Evolutionary conservation across 2,797 vertebrate species (phyloP).

Genomic region (Eremophila alpestris): DNA sequence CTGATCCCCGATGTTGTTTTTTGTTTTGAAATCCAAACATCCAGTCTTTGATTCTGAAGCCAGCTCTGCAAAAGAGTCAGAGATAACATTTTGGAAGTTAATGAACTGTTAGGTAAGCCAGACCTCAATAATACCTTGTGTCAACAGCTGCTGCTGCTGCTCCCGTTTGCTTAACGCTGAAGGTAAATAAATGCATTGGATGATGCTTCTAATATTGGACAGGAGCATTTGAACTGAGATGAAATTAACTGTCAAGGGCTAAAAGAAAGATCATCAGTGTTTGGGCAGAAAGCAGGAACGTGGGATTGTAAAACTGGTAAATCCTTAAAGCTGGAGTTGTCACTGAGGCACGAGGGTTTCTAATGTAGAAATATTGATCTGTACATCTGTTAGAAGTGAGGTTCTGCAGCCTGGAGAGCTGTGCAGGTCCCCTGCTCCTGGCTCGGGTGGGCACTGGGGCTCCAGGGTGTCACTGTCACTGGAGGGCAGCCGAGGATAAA

Average conservation of each 20-base stretch:
- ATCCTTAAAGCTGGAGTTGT: background rate
- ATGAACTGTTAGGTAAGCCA: background rate
- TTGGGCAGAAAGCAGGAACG: background rate
- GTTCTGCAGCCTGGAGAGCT: background rate
- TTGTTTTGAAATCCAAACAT: slow-evolving; percentile 29
- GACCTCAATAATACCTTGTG: background rate
- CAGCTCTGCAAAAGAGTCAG: background rate
- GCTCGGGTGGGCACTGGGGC: accelerated
- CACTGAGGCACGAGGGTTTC: background rate
- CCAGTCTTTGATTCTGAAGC: background rate
- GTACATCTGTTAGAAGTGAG: accelerated
- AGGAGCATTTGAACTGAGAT: background rate
- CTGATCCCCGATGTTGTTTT: background rate
- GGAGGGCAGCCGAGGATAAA: slow-evolving; percentile 13
- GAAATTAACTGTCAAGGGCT: background rate
- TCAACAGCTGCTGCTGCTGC: background rate
- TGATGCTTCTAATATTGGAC: background rate
- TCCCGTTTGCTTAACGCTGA: background rate
- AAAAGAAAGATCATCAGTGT: background rate
- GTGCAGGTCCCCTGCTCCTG: background rate
- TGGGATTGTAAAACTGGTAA: background rate
- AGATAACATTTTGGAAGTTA: slow-evolving; percentile 5
- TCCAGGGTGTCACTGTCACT: background rate
- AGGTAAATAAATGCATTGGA: background rate
- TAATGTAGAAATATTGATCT: background rate